Evolutionary conservation across 2,888 invertebrate species (phyloP), one percentile per base, ranked within the genome.

Genomic region (Dasypogon diadema): DNA sequence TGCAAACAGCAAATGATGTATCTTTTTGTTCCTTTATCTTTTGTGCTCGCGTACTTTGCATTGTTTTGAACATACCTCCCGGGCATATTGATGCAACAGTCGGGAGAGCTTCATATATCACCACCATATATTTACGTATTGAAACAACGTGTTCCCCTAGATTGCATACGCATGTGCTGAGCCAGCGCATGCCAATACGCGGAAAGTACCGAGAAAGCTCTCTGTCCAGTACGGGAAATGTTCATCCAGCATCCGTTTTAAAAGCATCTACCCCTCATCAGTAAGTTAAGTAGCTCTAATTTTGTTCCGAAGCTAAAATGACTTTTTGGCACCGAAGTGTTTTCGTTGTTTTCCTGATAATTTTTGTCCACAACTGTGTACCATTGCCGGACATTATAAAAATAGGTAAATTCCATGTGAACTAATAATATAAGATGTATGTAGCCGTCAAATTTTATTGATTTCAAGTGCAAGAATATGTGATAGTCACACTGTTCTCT

Each of bases 361-460:
- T 72, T 42, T 54, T 58, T 74, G n/a, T 74, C 14, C 60, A 77
- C 22, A 56, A 74, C 37, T 51, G 72, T 21, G n/a, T 60, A 10
- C 46, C 76, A 14, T 58, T 79, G 42, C 79, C 79, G 48, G 79
- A 79, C 68, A 74, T 77, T 34, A 79, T 79, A 37, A 77, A 78
- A 77, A 79, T 79, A 65, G 79, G 79, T 79, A 74, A 77, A 72
- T 46, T 72, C 8, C 30, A n/a, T 48, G 16, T 2, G n/a, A 48
- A 1, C 48, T n/a, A n/a, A n/a, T n/a, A n/a, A n/a, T n/a, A n/a
- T n/a, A n/a, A n/a, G 5, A n/a, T n/a, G 5, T 48, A n/a, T 48
- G 48, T 10, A 14, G 46, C n/a, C 46, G 6, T 48, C n/a, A 5
- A 48, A 14, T 16, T 14, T 16, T 48, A 48, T 48, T n/a, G 48